Evolutionary conservation across 2,888 invertebrate species (phyloP).

Genomic region (Spodoptera picta): DNA sequence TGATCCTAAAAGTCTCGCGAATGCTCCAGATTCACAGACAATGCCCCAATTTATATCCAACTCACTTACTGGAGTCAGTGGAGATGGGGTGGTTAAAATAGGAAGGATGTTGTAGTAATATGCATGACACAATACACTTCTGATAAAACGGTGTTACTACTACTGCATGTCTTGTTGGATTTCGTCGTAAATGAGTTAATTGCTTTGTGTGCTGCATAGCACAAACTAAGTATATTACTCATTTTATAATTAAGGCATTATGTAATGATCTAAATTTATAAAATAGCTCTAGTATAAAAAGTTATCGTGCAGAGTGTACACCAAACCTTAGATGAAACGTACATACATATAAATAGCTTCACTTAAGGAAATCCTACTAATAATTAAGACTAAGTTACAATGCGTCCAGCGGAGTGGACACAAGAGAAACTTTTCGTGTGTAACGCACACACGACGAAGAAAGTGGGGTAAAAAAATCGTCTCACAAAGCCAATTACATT

Average conservation of each 20-base stretch:
- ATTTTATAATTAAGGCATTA: too few relatives aligned
- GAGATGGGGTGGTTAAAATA: slow-evolving; percentile 73
- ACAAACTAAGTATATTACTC: too few relatives aligned
- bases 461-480: slow-evolving; percentile 75
- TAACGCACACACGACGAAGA: slow-evolving; percentile 59
- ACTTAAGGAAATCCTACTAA: slow-evolving; percentile 34
- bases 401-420: slow-evolving; percentile 54
- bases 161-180: not conserved
- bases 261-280: too few relatives aligned
- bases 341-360: not conserved
- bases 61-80: slow-evolving; percentile 85
- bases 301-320: too few relatives aligned
- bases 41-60: slow-evolving; percentile 89
- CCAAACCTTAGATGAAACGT: too few relatives aligned
- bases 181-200: not conserved
- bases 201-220: too few relatives aligned
- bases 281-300: too few relatives aligned
- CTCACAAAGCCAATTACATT: slow-evolving; percentile 88
- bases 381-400: slow-evolving; percentile 54
- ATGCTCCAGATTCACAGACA: slow-evolving; percentile 88
- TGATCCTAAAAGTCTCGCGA: slow-evolving; percentile 77
- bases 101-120: slow-evolving; percentile 68
- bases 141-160: slow-evolving; percentile 12
- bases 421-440: slow-evolving; percentile 62
- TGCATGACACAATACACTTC: slow-evolving; percentile 42